Evolutionary conservation across 2,797 vertebrate genomes (phyloP).

Genomic region (Eospalax fontanierii): DNA sequence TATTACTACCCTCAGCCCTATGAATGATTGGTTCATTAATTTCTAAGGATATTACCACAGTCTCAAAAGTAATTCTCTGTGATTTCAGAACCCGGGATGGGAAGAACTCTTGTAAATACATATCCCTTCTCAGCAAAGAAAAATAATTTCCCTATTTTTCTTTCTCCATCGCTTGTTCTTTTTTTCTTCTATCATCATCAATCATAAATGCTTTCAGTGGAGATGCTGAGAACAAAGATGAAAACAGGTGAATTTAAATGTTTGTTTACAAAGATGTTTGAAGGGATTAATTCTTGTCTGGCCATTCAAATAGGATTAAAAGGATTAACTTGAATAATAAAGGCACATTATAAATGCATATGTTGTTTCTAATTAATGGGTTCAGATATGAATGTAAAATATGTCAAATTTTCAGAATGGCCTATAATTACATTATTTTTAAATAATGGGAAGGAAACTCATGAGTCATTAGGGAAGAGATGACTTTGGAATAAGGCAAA

Average conservation of each 20-base stretch:
- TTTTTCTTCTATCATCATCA: slow-evolving; percentile 77
- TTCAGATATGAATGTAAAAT: slow-evolving; percentile 88
- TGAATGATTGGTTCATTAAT: slow-evolving; percentile 66
- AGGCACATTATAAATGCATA: slow-evolving; percentile 87
- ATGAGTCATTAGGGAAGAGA: slow-evolving; percentile 88
- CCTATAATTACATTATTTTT: slow-evolving; percentile 88
- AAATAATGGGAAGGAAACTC: slow-evolving; percentile 88
- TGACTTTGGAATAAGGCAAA: slow-evolving; percentile 88
- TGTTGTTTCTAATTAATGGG: slow-evolving; percentile 89
- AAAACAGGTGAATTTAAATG: slow-evolving; percentile 87
- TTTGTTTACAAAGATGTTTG: slow-evolving; percentile 88
- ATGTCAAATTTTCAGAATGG: slow-evolving; percentile 88
- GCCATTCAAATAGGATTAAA: slow-evolving; percentile 90
- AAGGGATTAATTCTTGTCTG: slow-evolving; percentile 88
- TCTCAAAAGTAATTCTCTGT: slow-evolving; percentile 65
- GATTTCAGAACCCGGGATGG: slow-evolving; percentile 49
- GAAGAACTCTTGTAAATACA: slow-evolving; percentile 59
- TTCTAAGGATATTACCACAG: slow-evolving; percentile 60
- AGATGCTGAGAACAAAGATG: slow-evolving; percentile 86
- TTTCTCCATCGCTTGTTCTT: slow-evolving; percentile 76
- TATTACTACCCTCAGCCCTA: background rate
- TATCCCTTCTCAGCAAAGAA: slow-evolving; percentile 68
- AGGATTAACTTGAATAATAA: slow-evolving; percentile 90
- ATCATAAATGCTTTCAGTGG: slow-evolving; percentile 79
- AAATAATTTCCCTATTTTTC: slow-evolving; percentile 75